Evolutionary conservation across 2,797 vertebrate genomes (phyloP).

Genomic region (Microctenopoma stevenorrisi): DNA sequence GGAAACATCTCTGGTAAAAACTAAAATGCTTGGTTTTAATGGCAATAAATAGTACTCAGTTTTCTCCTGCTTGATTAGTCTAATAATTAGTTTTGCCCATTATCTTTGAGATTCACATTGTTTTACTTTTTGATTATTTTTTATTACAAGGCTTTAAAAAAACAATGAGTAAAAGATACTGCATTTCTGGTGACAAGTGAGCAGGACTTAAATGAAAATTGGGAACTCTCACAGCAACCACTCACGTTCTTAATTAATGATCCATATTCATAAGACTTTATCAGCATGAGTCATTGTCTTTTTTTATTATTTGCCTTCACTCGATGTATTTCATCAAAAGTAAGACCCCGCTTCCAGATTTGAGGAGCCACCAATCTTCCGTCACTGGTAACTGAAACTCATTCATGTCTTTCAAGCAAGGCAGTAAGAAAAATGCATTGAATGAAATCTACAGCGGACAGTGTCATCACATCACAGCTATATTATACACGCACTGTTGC

Average conservation of each 20-base stretch:
- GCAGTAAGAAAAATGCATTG: constrained; percentile 37
- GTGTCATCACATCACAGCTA: constrained; percentile 38
- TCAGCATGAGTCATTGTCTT: constrained; percentile 52
- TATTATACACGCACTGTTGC: constrained; percentile 45
- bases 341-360: constrained; percentile 33
- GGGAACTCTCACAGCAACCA: constrained; percentile 47
- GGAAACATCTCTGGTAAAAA: constrained; percentile 1
- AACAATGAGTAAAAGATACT: background rate
- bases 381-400: constrained; percentile 41
- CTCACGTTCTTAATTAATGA: constrained; percentile 51
- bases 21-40: background rate
- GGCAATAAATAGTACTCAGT: constrained; percentile 1
- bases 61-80: background rate
- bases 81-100: background rate
- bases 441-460: constrained; percentile 48
- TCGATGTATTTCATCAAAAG: constrained; percentile 55
- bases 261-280: constrained; percentile 55
- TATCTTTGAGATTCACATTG: background rate
- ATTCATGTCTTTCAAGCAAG: constrained; percentile 41
- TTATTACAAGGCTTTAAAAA: constrained; percentile 11
- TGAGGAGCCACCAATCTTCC: constrained; percentile 37
- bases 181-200: constrained; percentile 31
- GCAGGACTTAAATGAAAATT: constrained; percentile 42
- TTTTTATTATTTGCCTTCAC: constrained; percentile 40
- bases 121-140: constrained; percentile 13